A percentile compares a stretch with the other conserved stretches of the same genome.
phyloP scores from a whole-genome alignment of 2,888 invertebrate genomes.

The Halictus quadricinctus region DNA sequence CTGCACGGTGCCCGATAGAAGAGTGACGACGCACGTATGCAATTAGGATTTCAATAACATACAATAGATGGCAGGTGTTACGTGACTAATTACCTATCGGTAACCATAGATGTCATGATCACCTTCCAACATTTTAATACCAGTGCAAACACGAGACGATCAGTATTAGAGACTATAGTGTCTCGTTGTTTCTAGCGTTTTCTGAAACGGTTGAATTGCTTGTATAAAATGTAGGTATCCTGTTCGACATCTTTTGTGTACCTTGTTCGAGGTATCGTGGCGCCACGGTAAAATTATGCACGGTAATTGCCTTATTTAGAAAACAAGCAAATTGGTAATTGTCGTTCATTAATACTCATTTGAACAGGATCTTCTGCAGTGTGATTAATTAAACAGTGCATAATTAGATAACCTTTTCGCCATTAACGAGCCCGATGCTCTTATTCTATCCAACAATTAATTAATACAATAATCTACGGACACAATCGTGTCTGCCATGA shows the following conservation, averaged over 20 bases:
- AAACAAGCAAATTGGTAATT: conserved; percentile 30
- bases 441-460: conserved; percentile 23
- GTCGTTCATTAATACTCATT: conserved; percentile 41
- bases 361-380: conserved; percentile 18
- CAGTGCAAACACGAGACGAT: too few relatives aligned
- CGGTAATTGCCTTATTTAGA: conserved; percentile 27
- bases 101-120: too few relatives aligned
- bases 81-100: too few relatives aligned
- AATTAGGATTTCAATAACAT: too few relatives aligned
- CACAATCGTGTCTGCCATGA: not conserved
- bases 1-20: too few relatives aligned
- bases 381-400: conserved; percentile 36
- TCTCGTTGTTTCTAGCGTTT: too few relatives aligned
- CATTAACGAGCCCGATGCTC: conserved; percentile 23
- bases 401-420: conserved; percentile 35
- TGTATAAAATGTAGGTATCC: not conserved
- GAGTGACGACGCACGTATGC: too few relatives aligned
- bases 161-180: too few relatives aligned
- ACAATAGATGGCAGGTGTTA: too few relatives aligned
- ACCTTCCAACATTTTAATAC: too few relatives aligned
- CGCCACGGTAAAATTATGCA: conserved; percentile 22
- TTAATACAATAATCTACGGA: conserved; percentile 28
- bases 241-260: not conserved
- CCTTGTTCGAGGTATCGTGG: not conserved
- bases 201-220: not conserved